Evolutionary conservation across 2,113 vertebrate species (phyloP).

Genomic region (Halichoeres trimaculatus): DNA sequence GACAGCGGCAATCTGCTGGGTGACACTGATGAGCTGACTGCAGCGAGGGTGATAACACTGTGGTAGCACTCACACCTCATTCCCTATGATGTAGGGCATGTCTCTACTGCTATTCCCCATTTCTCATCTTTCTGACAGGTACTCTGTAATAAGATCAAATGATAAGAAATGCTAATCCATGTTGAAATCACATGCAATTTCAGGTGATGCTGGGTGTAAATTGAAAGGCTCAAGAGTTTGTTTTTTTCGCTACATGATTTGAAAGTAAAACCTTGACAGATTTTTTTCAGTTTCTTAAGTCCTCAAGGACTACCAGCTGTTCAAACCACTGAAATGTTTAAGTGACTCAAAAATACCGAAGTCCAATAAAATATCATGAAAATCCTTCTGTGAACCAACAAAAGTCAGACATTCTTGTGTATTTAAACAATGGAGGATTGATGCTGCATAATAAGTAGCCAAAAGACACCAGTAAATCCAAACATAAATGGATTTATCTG

Average conservation of each 20-base stretch:
- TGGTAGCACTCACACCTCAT: constrained; percentile 60
- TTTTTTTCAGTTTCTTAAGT: constrained; percentile 45
- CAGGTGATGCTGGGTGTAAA: constrained; percentile 65
- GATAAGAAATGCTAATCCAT: constrained; percentile 74
- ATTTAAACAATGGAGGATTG: neutral
- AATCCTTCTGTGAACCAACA: constrained; percentile 8
- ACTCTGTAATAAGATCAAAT: constrained; percentile 71
- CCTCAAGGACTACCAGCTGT: constrained; percentile 35
- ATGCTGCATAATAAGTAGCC: neutral
- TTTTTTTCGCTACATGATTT: constrained; percentile 41
- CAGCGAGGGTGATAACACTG: constrained; percentile 56
- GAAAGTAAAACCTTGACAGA: constrained; percentile 60
- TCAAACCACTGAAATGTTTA: constrained; percentile 44
- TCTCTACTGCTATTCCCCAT: constrained; percentile 65
- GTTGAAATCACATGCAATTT: constrained; percentile 74
- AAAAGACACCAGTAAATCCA: neutral
- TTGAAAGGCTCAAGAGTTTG: constrained; percentile 39
- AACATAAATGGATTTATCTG: constrained; percentile 1
- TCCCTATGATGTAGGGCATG: constrained; percentile 69
- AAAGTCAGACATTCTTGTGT: constrained; percentile 31
- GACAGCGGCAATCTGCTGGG: constrained; percentile 75
- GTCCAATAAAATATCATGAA: constrained; percentile 38
- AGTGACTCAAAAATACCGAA: constrained; percentile 48
- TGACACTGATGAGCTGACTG: constrained; percentile 76
- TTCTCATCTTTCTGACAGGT: constrained; percentile 70